Conservation (phyloP, 64 coral and sea anemone species). For the Dendrophyllia cribrosa region DNA sequence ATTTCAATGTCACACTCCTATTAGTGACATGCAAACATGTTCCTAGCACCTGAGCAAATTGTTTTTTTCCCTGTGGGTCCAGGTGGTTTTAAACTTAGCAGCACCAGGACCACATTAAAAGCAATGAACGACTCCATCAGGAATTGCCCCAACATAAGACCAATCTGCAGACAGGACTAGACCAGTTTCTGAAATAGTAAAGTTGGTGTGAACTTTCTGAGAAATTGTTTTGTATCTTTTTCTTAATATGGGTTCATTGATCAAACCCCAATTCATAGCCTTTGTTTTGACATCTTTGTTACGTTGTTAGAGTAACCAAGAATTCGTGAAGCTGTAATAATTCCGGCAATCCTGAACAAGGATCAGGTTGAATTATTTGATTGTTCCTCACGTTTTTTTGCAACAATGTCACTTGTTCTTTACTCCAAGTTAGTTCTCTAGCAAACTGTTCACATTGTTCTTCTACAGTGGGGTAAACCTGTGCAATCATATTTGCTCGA, state of each 20-base stretch:
- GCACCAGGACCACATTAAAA: slow-evolving; percentile 62
- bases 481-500: slow-evolving; percentile 36
- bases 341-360: slow-evolving; percentile 37
- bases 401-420: slow-evolving; percentile 42
- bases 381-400: slow-evolving; percentile 39
- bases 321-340: slow-evolving; percentile 55
- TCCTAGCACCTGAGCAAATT: slow-evolving; percentile 9
- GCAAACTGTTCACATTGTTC: slow-evolving; percentile 23
- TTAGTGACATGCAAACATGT: slow-evolving; percentile 14
- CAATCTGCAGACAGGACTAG: slow-evolving; percentile 41
- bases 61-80: slow-evolving; percentile 55
- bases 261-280: slow-evolving; percentile 61
- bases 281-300: slow-evolving; percentile 42
- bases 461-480: slow-evolving; percentile 6
- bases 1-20: slow-evolving; percentile 23
- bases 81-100: slow-evolving; percentile 67
- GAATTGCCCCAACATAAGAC: slow-evolving; percentile 64
- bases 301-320: slow-evolving; percentile 50
- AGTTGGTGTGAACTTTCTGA: slow-evolving; percentile 50
- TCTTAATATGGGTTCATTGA: slow-evolving; percentile 57
- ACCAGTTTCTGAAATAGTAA: slow-evolving; percentile 65
- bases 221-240: slow-evolving; percentile 48
- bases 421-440: slow-evolving; percentile 32
- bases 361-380: slow-evolving; percentile 36
- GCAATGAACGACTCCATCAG: slow-evolving; percentile 61